phyloP scores from a whole-genome alignment of 1,140 invertebrate genomes.

The Formica exsecta region DNA sequence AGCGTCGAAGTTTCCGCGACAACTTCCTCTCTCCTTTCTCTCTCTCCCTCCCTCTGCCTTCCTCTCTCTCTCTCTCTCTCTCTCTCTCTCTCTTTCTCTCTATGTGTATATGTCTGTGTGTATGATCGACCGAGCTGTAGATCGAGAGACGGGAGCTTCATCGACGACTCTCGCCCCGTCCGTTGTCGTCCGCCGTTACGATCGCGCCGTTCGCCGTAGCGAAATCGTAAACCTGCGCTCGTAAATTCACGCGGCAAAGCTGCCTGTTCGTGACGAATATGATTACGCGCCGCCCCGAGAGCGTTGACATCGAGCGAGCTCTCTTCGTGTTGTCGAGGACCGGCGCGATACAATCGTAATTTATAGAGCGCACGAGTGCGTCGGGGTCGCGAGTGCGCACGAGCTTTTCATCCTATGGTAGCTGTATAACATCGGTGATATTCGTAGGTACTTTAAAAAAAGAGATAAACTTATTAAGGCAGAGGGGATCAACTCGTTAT shows the following conservation, averaged over 20 bases:
- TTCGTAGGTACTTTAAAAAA: constrained; percentile 11
- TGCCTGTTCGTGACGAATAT: constrained; percentile 68
- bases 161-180: not conserved
- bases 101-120: no score
- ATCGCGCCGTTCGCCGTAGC: constrained; percentile 5
- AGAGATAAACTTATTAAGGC: constrained; percentile 2
- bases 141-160: constrained; percentile 2
- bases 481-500: not conserved
- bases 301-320: constrained; percentile 58
- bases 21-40: not conserved
- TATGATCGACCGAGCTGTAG: not conserved
- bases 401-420: constrained; percentile 25
- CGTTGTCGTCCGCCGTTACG: not conserved
- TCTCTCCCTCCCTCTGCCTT: not conserved
- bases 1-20: constrained; percentile 16
- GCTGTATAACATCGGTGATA: not conserved
- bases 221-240: constrained; percentile 71
- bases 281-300: constrained; percentile 51
- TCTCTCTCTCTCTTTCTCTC: no score
- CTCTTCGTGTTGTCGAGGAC: constrained; percentile 52
- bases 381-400: not conserved
- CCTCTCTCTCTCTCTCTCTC: not conserved
- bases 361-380: constrained; percentile 53
- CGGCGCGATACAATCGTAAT: constrained; percentile 64
- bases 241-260: constrained; percentile 64